Percentiles rank a stretch among this genome's conserved stretches.
Evolutionary conservation across 2,888 invertebrate species (phyloP).

Genomic region (Dilophus febrilis): DNA sequence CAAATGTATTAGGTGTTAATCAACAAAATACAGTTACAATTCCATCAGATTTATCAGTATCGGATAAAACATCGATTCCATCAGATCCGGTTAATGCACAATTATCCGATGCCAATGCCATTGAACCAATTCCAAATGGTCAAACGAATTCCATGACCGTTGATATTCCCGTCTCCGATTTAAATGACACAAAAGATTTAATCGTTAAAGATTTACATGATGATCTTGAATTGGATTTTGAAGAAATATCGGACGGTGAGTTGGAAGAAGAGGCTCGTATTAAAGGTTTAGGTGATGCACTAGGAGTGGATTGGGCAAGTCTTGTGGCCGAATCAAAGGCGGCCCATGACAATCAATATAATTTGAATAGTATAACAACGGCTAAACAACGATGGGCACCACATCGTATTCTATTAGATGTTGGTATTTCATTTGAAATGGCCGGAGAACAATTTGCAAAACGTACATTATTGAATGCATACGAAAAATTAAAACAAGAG

Average conservation of each 20-base stretch:
- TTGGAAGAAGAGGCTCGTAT: conserved; percentile 66
- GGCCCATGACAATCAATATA: conserved; percentile 25
- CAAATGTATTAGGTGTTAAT: no score
- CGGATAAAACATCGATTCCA: no score
- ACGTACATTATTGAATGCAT: conserved; percentile 26
- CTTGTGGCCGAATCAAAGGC: conserved; percentile 58
- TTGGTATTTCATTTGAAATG: conserved; percentile 64
- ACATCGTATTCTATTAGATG: conserved; percentile 56
- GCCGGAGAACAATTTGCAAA: conserved; percentile 47
- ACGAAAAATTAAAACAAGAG: conserved; percentile 20
- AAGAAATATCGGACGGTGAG: conserved; percentile 81
- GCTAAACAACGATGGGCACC: conserved; percentile 68
- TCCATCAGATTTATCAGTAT: no score
- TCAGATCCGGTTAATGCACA: no score
- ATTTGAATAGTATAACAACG: conserved; percentile 25
- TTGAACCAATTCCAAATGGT: no score
- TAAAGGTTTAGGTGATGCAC: conserved; percentile 65
- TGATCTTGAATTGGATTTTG: conserved; percentile 53
- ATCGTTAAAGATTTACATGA: conserved; percentile 2
- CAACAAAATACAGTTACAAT: no score
- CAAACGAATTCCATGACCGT: conserved; percentile 8
- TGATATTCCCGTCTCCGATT: no score
- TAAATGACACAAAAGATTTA: conserved; percentile 5
- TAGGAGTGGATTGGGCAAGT: conserved; percentile 92
- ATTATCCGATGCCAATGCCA: no score